Percentiles rank a stretch among this genome's conserved stretches.
Conservation (phyloP, 2,797 vertebrate species). For the Psittacula derbiana region DNA sequence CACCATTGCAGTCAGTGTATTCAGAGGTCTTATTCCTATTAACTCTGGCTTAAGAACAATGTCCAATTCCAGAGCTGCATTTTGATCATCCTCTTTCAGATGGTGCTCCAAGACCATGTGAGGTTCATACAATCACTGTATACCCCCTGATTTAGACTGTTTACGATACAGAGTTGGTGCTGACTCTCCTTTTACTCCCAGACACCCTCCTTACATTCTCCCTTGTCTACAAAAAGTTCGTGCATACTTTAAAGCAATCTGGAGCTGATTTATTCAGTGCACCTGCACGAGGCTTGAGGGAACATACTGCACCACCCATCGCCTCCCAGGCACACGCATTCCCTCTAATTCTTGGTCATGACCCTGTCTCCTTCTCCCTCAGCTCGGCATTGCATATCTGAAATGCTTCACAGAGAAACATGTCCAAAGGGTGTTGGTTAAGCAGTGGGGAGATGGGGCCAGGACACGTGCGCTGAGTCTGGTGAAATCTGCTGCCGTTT, state of each 20-base stretch:
- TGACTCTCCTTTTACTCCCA: neutral
- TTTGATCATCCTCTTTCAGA: neutral
- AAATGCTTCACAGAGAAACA: neutral
- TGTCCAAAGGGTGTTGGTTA: neutral
- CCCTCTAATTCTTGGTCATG: slow-evolving; percentile 33
- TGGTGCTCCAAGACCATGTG: neutral
- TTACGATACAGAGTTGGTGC: neutral
- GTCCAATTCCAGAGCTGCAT: neutral
- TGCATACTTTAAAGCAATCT: slow-evolving; percentile 44
- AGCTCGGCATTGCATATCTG: neutral
- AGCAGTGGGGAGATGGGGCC: neutral
- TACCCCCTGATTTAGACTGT: neutral
- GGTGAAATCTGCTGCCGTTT: neutral
- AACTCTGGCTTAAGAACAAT: neutral
- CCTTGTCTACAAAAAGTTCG: neutral
- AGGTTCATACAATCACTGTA: neutral
- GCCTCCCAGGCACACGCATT: neutral
- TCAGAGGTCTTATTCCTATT: neutral
- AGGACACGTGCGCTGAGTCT: fast-evolving
- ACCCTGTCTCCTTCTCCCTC: slow-evolving; percentile 7
- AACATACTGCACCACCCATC: neutral
- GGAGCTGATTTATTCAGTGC: slow-evolving; percentile 53
- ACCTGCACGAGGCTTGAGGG: slow-evolving; percentile 38
- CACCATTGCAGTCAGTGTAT: neutral
- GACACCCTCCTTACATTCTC: neutral